Percentiles rank a stretch among this genome's conserved stretches.
Evolutionary conservation across 2,113 vertebrate species (phyloP).

Genomic region (Hydropotes inermis): DNA sequence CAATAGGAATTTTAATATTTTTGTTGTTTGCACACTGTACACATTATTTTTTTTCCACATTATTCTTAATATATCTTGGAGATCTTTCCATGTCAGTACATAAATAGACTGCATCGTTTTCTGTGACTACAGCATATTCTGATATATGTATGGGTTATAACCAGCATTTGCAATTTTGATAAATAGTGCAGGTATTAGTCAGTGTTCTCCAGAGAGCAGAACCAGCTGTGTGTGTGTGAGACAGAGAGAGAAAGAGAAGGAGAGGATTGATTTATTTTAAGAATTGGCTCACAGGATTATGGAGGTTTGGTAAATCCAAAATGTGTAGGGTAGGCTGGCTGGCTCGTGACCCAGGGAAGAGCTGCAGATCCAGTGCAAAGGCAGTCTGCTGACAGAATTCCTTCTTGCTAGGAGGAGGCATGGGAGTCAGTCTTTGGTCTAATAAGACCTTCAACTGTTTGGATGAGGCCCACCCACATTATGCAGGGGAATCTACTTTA

Average conservation of each 20-base stretch:
- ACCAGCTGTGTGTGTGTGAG: neutral
- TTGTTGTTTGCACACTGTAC: neutral
- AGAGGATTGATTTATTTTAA: neutral
- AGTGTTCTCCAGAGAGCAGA: neutral
- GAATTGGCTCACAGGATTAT: neutral
- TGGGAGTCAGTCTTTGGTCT: neutral
- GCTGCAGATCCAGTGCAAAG: neutral
- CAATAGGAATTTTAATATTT: neutral
- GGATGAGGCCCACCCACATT: neutral
- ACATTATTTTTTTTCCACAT: neutral
- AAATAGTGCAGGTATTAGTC: neutral
- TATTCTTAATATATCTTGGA: neutral
- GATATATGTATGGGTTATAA: neutral
- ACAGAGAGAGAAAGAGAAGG: neutral
- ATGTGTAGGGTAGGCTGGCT: neutral
- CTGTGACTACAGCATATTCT: neutral
- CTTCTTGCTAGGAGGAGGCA: neutral
- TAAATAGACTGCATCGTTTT: neutral
- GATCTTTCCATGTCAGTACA: neutral
- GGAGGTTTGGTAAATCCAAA: neutral
- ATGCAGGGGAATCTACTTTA: neutral
- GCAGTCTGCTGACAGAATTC: neutral
- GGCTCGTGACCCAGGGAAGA: neutral
- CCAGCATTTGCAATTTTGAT: neutral
- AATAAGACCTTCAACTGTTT: neutral